These are phyloP conservation scores for Bombylius major DNA, from an alignment of 2,888 invertebrate genomes.

Conservation along the genomic window DNA sequence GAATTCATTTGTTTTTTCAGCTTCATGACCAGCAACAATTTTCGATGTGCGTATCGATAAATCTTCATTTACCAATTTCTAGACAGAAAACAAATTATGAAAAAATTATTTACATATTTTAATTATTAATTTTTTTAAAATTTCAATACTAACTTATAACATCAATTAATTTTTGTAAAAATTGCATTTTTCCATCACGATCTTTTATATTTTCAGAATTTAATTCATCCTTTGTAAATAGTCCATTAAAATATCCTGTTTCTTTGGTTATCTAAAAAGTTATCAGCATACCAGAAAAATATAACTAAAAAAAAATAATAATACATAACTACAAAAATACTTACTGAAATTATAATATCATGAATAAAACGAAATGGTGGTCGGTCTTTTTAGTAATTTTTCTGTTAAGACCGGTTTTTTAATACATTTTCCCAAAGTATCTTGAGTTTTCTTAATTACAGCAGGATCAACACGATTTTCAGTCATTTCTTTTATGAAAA, in stretches of 20 bases:
- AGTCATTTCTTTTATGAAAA: slow-evolving; percentile 12
- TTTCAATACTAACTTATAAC: slow-evolving; percentile 51
- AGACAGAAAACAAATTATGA: background rate
- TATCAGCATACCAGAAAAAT: background rate
- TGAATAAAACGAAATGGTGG: slow-evolving; percentile 96
- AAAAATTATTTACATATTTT: too few relatives aligned
- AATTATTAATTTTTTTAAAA: too few relatives aligned
- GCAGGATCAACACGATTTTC: slow-evolving; percentile 54
- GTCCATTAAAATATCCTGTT: slow-evolving; percentile 77
- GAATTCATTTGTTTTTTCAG: slow-evolving; percentile 84
- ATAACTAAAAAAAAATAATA: background rate
- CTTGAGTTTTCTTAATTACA: slow-evolving; percentile 75
- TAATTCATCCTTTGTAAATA: slow-evolving; percentile 70
- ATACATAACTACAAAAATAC: slow-evolving; percentile 23
- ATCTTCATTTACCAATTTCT: slow-evolving; percentile 36
- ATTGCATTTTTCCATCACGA: slow-evolving; percentile 78
- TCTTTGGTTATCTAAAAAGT: slow-evolving; percentile 60
- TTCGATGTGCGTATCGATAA: slow-evolving; percentile 72
- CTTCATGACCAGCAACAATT: slow-evolving; percentile 92
- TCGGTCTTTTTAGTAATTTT: slow-evolving; percentile 76
- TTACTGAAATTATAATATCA: slow-evolving; percentile 75
- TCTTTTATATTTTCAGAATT: slow-evolving; percentile 81
- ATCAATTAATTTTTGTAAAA: slow-evolving; percentile 71
- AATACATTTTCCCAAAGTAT: slow-evolving; percentile 72
- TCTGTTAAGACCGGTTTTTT: slow-evolving; percentile 87